Evolutionary conservation across 2,797 vertebrate species (phyloP), one percentile per base, ranked within the genome.

Genomic region (Spinus olivaceus): DNA sequence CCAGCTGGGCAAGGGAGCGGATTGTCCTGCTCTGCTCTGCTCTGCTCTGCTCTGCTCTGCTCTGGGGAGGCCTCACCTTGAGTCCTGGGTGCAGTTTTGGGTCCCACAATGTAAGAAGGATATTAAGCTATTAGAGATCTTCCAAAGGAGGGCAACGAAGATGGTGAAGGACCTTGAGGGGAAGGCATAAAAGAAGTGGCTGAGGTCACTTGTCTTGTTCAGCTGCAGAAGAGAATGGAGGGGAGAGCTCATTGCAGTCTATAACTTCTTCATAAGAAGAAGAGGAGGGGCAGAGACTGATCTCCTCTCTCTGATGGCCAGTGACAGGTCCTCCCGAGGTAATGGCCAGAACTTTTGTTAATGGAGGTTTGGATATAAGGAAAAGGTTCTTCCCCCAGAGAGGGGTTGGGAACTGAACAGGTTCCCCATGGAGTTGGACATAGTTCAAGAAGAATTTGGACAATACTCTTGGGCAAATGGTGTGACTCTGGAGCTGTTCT

Each of bases 21-120:
- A 42, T 28, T 88, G 49, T 56, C 35, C 35, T 35, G 35, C 16
- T 37, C 37, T 37, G 37, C 37, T 37, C 37, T 67, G 18, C 30
- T 67, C 32, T 53, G 14, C 15, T 37, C 37, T 37, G 12, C 12
- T 39, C 39, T 67, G 18, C 33, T 67, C 32, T 53, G 21, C 15
- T 1, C n/a, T 88, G 41, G 22, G 8, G 25, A 0, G 0, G 32
- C 12, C 16, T 50, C 28, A 37, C 23, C 59, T 57, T 0, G 0
- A 39, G 9, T 49, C 0, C 3, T 74, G 63, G 1, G 39, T 0
- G 10, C 10, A 61, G 23, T 61, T 73, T 41, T 3, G 21, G 39
- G 8, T 33, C 15, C 14, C 7, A 7, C 33, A 32, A 10, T 25
- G 21, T 9, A 73, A 25, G 9, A 39, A 59, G 1, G 9, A 46